phyloP scores from a whole-genome alignment of 2,888 invertebrate species.

The Cryptophagus acutangulus region DNA sequence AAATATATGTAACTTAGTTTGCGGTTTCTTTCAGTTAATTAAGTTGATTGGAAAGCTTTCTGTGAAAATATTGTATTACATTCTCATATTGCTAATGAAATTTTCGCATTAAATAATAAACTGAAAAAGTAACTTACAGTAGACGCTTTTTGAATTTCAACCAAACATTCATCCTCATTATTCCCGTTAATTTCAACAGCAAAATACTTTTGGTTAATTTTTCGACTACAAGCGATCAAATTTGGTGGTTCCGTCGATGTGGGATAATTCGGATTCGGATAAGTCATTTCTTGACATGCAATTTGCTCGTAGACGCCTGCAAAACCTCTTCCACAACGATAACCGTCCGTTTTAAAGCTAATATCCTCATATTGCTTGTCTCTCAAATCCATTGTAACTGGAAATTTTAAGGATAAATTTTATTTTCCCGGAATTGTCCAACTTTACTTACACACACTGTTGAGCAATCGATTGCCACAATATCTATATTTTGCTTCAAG shows the following conservation, averaged over 20 bases:
- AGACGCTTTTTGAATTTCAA: constrained; percentile 19
- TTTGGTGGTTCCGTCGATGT: constrained; percentile 13
- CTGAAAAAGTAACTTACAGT: constrained; percentile 21
- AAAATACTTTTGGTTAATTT: constrained; percentile 33
- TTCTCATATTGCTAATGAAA: not conserved
- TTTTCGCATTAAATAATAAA: constrained; percentile 13
- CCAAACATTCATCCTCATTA: constrained; percentile 23
- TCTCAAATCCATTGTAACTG: constrained; percentile 30
- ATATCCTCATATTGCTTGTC: constrained; percentile 38
- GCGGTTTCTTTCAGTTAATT: too few relatives aligned
- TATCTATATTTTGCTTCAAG: not conserved
- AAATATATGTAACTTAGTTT: not conserved
- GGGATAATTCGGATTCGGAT: constrained; percentile 22
- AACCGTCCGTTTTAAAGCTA: constrained; percentile 43
- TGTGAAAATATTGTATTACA: not conserved
- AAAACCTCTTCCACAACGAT: constrained; percentile 47
- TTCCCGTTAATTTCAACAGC: constrained; percentile 32
- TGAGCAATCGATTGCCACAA: constrained; percentile 1
- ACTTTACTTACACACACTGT: constrained; percentile 1
- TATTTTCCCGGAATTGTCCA: not conserved
- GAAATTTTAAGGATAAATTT: too few relatives aligned
- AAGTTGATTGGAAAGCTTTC: constrained; percentile 17
- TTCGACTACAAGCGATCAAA: constrained; percentile 27
- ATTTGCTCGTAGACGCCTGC: constrained; percentile 46
- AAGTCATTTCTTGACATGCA: constrained; percentile 32